Evolutionary conservation across 1,140 invertebrate genomes (phyloP).

Genomic region (Calliphora vicina): DNA sequence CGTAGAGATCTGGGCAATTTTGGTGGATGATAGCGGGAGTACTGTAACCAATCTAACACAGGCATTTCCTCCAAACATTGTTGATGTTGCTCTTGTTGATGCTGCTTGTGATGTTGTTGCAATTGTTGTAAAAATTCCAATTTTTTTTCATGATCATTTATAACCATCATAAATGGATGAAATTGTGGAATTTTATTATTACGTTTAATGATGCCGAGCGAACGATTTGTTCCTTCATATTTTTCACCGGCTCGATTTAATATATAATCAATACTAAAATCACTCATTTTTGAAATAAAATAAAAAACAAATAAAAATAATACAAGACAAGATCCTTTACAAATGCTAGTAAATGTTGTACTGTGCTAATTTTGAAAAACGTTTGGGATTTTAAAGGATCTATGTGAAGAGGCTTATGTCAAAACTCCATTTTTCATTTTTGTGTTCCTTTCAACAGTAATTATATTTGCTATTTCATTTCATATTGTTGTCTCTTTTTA

Average conservation of each 20-base stretch:
- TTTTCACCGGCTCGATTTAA: conserved; percentile 64
- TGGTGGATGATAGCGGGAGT: conserved; percentile 77
- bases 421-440: conserved; percentile 17
- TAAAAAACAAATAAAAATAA: not conserved
- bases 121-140: conserved; percentile 1
- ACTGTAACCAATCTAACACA: conserved; percentile 72
- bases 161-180: conserved; percentile 10
- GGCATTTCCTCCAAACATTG: conserved; percentile 45
- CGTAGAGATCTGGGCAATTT: conserved; percentile 68
- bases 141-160: conserved; percentile 2
- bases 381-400: conserved; percentile 38
- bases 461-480: not conserved
- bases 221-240: conserved; percentile 55
- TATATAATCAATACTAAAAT: conserved; percentile 67
- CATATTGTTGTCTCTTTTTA: not conserved
- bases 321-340: not conserved
- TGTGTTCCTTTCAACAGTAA: not conserved
- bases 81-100: conserved; percentile 7
- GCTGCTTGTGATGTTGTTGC: not conserved
- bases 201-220: conserved; percentile 44
- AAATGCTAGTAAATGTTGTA: conserved; percentile 15
- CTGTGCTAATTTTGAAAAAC: conserved; percentile 28
- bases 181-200: not conserved
- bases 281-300: conserved; percentile 46
- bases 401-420: not conserved